Evolutionary conservation across 2,888 invertebrate species (phyloP).

Genomic region (Celastrina argiolus): DNA sequence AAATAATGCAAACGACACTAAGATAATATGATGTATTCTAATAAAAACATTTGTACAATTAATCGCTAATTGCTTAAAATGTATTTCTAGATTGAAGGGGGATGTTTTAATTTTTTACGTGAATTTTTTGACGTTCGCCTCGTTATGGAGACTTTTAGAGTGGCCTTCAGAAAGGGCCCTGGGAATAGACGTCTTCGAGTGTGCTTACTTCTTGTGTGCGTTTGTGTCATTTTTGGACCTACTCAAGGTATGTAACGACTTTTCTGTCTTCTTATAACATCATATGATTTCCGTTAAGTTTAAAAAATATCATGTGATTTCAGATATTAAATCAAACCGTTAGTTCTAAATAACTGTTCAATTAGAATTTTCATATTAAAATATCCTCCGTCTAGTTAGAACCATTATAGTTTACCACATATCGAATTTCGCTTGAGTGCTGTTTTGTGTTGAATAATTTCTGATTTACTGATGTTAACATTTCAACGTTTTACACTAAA

Average conservation of each 20-base stretch:
- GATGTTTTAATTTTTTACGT: conserved; percentile 53
- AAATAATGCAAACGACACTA: too few relatives aligned
- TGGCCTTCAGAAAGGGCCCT: conserved; percentile 85
- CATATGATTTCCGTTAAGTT: too few relatives aligned
- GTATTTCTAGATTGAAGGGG: conserved; percentile 42
- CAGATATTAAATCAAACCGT: too few relatives aligned
- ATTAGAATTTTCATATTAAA: background rate
- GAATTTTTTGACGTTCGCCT: conserved; percentile 88
- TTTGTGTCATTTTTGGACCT: conserved; percentile 90
- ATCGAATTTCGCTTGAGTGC: background rate
- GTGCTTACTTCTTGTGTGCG: conserved; percentile 85
- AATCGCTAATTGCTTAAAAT: too few relatives aligned
- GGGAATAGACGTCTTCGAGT: conserved; percentile 85
- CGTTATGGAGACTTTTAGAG: conserved; percentile 85
- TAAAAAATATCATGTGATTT: too few relatives aligned
- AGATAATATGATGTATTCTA: too few relatives aligned
- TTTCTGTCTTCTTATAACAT: too few relatives aligned
- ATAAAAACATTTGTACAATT: too few relatives aligned
- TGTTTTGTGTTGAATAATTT: background rate
- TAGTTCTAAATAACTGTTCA: too few relatives aligned
- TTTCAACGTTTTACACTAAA: background rate
- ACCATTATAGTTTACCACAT: background rate
- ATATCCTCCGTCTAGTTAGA: too few relatives aligned
- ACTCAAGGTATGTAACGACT: conserved; percentile 81
- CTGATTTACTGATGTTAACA: background rate